Percentiles rank a stretch among this genome's conserved stretches.
Evolutionary conservation across 2,113 vertebrate species (phyloP).

Genomic region (Cromileptes altivelis): DNA sequence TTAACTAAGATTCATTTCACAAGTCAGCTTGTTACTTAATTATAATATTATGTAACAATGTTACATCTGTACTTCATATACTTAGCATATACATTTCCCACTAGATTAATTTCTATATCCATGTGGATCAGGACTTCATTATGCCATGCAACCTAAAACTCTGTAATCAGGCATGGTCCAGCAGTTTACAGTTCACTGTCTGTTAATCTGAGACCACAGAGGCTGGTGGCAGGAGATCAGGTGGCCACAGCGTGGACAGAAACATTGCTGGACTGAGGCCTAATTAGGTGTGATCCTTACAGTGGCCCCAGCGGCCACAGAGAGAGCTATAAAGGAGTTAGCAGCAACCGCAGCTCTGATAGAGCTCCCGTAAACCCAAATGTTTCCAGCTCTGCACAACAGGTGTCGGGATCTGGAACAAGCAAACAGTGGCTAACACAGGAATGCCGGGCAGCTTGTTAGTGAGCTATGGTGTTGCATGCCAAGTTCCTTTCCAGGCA

Average conservation of each 20-base stretch:
- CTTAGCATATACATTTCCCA: conserved; percentile 14
- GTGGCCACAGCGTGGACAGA: conserved; percentile 13
- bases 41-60: conserved; percentile 22
- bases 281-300: conserved; percentile 42
- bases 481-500: conserved; percentile 36
- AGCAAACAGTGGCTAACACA: conserved; percentile 15
- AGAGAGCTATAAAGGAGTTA: conserved; percentile 31
- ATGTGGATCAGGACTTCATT: conserved; percentile 5
- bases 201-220: conserved; percentile 19
- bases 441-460: conserved; percentile 37
- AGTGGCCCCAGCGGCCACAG: conserved; percentile 22
- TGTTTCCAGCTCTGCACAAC: conserved; percentile 43
- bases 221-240: conserved; percentile 24
- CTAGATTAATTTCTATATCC: conserved; percentile 24
- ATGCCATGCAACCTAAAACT: background rate
- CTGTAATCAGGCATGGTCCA: conserved; percentile 10
- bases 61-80: conserved; percentile 4
- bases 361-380: conserved; percentile 26
- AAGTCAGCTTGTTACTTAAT: conserved; percentile 13
- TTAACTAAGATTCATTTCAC: conserved; percentile 17
- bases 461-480: background rate
- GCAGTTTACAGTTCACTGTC: background rate
- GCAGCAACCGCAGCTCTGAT: conserved; percentile 9
- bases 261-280: conserved; percentile 24
- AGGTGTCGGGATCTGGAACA: conserved; percentile 46